A percentile compares a stretch with the other conserved stretches of the same genome.
These are phyloP conservation scores for Epizoanthus stellaris DNA, from an alignment of 92 coral and sea anemone species.

Conservation along the genomic window DNA sequence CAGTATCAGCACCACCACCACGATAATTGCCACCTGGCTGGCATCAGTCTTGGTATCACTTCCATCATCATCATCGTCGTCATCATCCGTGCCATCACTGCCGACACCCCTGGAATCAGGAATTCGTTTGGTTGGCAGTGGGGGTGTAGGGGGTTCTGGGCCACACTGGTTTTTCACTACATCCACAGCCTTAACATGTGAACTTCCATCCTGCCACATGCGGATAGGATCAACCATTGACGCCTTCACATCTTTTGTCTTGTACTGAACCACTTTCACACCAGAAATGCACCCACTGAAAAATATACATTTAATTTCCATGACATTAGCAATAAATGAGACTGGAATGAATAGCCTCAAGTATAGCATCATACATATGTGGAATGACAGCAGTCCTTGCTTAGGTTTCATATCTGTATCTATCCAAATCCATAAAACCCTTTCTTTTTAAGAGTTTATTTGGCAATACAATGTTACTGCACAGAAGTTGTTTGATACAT, in stretches of 20 bases:
- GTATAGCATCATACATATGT: too few relatives aligned
- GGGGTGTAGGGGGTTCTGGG: constrained; percentile 57
- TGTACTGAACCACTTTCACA: constrained; percentile 70
- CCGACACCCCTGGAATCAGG: constrained; percentile 41
- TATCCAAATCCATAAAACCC: too few relatives aligned
- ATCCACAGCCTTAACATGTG: constrained; percentile 8
- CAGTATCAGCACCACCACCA: constrained; percentile 67
- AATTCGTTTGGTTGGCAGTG: constrained; percentile 71
- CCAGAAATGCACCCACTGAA: constrained; percentile 87
- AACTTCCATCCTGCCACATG: constrained; percentile 47
- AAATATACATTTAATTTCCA: constrained; percentile 1
- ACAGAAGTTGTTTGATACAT: too few relatives aligned
- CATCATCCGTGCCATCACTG: not conserved
- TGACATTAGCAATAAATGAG: not conserved
- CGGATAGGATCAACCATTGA: constrained; percentile 75
- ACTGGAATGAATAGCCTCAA: not conserved
- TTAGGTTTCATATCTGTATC: too few relatives aligned
- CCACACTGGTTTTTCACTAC: constrained; percentile 64
- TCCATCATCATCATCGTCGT: constrained; percentile 35
- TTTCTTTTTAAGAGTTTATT: too few relatives aligned
- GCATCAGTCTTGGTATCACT: constrained; percentile 44
- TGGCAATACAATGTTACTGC: too few relatives aligned
- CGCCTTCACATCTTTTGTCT: constrained; percentile 17
- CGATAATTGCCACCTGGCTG: constrained; percentile 77
- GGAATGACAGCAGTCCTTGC: too few relatives aligned